Conservation (phyloP, 1,140 invertebrate genomes). For the Cryptotermes secundus region DNA sequence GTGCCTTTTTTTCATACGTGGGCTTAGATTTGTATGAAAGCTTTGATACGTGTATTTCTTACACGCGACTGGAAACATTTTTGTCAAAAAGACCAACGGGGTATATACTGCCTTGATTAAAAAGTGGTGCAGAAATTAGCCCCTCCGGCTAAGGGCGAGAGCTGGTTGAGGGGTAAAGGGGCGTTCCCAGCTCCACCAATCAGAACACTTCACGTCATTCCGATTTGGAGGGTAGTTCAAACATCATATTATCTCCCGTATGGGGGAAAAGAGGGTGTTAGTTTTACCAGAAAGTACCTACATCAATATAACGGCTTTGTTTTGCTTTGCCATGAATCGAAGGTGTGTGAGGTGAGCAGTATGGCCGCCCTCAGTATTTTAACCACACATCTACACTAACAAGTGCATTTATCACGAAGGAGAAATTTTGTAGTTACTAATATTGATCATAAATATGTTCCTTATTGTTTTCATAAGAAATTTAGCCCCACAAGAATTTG, state of each 20-base stretch:
- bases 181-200: constrained; percentile 5
- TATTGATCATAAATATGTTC: too few relatives aligned
- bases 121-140: constrained; percentile 8
- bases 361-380: too few relatives aligned
- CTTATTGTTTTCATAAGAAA: too few relatives aligned
- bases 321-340: not conserved
- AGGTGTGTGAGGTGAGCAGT: too few relatives aligned
- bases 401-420: too few relatives aligned
- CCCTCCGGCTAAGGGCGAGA: not conserved
- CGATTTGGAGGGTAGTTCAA: constrained; percentile 8
- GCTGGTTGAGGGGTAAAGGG: not conserved
- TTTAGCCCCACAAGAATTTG: too few relatives aligned
- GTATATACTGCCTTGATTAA: constrained; percentile 11
- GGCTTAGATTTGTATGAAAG: constrained; percentile 6
- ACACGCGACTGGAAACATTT: constrained; percentile 11
- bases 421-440: too few relatives aligned
- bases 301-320: not conserved
- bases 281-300: not conserved
- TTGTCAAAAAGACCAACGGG: not conserved
- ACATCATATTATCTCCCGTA: not conserved
- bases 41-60: constrained; percentile 13
- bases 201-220: constrained; percentile 5
- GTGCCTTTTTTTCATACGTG: not conserved
- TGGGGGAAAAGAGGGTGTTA: not conserved
- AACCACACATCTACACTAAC: too few relatives aligned